Conservation (phyloP, 2,888 invertebrate species). For the Drosophila fungiperda region DNA sequence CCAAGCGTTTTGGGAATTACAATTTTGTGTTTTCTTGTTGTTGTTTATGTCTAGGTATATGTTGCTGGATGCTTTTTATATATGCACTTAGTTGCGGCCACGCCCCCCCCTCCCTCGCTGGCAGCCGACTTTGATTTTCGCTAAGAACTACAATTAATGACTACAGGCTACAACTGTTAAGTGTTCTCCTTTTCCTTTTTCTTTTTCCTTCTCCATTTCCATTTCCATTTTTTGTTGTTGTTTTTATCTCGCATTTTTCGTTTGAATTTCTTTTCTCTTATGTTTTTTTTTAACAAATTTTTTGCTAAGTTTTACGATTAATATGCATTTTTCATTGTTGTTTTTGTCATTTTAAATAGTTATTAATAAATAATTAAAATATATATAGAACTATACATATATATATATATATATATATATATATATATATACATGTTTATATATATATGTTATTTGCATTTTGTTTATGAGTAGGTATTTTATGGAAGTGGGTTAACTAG, state of each 20-base stretch:
- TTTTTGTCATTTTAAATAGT: slow-evolving; percentile 62
- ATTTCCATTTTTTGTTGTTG: slow-evolving; percentile 9
- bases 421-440: slow-evolving; percentile 25
- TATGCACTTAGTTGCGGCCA: slow-evolving; percentile 77
- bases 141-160: slow-evolving; percentile 79
- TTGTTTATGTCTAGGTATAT: slow-evolving; percentile 36
- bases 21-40: slow-evolving; percentile 32
- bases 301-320: slow-evolving; percentile 62
- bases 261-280: slow-evolving; percentile 16
- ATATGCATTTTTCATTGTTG: slow-evolving; percentile 38
- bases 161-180: slow-evolving; percentile 76
- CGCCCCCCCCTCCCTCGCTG: slow-evolving; percentile 35
- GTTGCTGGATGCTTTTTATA: slow-evolving; percentile 48
- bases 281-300: slow-evolving; percentile 66
- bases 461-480: slow-evolving; percentile 55
- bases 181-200: slow-evolving; percentile 32
- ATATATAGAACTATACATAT: slow-evolving; percentile 32
- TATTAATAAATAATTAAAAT: slow-evolving; percentile 73
- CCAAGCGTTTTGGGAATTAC: slow-evolving; percentile 31
- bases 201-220: slow-evolving; percentile 1
- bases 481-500: slow-evolving; percentile 59
- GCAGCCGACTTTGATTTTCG: slow-evolving; percentile 71
- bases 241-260: background rate
- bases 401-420: slow-evolving; percentile 23
- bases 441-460: slow-evolving; percentile 41